A percentile compares a stretch with the other conserved stretches of the same genome.
Evolutionary conservation across 2,888 invertebrate species (phyloP).

Genomic region (Phortica magna): DNA sequence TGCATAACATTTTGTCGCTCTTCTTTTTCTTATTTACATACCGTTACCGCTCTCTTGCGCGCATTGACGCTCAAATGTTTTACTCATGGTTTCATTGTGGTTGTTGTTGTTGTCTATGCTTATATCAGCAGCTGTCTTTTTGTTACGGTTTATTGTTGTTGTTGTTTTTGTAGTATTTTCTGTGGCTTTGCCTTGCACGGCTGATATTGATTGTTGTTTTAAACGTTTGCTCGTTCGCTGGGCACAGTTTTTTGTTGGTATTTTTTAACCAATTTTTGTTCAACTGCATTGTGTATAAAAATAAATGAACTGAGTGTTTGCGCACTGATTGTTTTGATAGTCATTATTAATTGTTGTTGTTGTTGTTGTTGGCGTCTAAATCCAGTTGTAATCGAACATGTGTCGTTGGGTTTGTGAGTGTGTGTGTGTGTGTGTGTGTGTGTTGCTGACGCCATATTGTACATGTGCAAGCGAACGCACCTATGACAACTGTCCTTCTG

Average conservation of each 20-base stretch:
- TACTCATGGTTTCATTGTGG: background rate
- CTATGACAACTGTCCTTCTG: background rate
- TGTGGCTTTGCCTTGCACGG: no score
- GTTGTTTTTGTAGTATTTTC: no score
- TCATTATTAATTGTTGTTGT: background rate
- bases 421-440: conserved; percentile 2
- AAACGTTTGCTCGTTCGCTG: conserved; percentile 1
- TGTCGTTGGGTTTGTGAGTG: no score
- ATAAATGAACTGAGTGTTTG: conserved; percentile 23
- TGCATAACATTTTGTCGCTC: no score
- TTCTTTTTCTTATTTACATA: no score
- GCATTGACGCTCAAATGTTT: no score
- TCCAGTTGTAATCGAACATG: conserved; percentile 26
- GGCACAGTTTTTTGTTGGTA: conserved; percentile 9
- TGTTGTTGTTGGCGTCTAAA: conserved; percentile 5
- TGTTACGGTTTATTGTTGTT: no score
- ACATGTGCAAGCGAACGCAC: background rate
- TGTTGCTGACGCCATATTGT: background rate
- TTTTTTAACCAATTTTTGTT: conserved; percentile 17
- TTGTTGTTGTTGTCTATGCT: conserved; percentile 9
- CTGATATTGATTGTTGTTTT: conserved; percentile 27
- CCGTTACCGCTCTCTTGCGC: no score
- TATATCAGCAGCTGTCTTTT: background rate
- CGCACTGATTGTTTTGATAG: conserved; percentile 31
- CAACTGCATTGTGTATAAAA: background rate